Evolutionary conservation across 2,888 invertebrate species (phyloP).

Genomic region (Idaea aversata): DNA sequence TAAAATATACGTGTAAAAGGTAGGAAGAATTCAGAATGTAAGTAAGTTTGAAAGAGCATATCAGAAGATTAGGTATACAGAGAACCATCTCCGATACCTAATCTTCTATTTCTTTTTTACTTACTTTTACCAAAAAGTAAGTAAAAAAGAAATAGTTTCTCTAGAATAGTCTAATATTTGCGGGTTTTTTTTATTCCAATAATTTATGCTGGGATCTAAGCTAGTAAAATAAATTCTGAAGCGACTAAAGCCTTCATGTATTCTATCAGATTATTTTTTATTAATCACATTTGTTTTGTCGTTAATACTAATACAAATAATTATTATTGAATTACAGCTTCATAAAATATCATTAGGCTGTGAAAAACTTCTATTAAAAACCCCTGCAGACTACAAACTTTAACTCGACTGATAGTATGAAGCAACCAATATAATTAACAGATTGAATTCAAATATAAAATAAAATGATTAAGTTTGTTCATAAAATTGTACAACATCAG

Average conservation of each 20-base stretch:
- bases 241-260: background rate
- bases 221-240: background rate
- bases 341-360: constrained; percentile 16
- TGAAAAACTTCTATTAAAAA: constrained; percentile 9
- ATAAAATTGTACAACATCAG: too few species aligned
- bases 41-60: background rate
- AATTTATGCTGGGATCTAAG: too few species aligned
- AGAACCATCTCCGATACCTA: too few species aligned
- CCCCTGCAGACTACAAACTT: background rate
- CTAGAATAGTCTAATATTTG: too few species aligned
- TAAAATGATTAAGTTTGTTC: too few species aligned
- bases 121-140: too few species aligned
- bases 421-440: too few species aligned
- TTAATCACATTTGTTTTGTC: constrained; percentile 15
- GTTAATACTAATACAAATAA: constrained; percentile 15
- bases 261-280: background rate
- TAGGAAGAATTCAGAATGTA: background rate
- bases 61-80: background rate
- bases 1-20: too few species aligned
- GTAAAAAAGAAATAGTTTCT: too few species aligned
- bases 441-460: too few species aligned
- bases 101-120: too few species aligned
- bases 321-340: constrained; percentile 16
- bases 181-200: too few species aligned
- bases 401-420: background rate